These are phyloP conservation scores for Clostera curtula DNA, from an alignment of 2,888 invertebrate species.

Conservation along the genomic window DNA sequence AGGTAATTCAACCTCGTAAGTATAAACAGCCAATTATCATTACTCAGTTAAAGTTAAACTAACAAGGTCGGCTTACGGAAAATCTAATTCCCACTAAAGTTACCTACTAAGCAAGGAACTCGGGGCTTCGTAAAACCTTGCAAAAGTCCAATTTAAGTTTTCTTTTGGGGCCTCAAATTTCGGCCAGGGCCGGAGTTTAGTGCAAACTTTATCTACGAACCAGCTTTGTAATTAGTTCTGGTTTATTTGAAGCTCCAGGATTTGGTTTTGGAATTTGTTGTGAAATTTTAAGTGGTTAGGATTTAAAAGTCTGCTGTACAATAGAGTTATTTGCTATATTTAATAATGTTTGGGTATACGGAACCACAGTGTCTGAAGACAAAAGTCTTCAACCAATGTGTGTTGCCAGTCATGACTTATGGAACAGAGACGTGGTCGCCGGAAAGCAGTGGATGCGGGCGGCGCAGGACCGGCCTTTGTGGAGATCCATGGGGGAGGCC, in stretches of 20 bases:
- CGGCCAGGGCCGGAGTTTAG: conserved; percentile 23
- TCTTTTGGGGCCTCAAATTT: conserved; percentile 41
- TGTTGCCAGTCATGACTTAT: too few species aligned
- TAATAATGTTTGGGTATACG: too few species aligned
- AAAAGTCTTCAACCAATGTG: too few species aligned
- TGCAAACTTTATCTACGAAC: conserved; percentile 12
- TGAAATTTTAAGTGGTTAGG: neutral
- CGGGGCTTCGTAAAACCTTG: conserved; percentile 27
- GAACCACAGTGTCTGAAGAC: too few species aligned
- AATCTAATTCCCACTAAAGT: conserved; percentile 34
- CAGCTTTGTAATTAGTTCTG: conserved; percentile 13
- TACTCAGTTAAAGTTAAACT: too few species aligned
- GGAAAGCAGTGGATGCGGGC: too few species aligned
- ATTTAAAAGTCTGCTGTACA: neutral
- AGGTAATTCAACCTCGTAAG: too few species aligned
- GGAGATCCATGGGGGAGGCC: too few species aligned
- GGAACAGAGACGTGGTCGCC: too few species aligned
- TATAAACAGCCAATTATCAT: too few species aligned
- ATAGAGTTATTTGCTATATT: neutral
- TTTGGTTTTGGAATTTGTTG: conserved; percentile 1
- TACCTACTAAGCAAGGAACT: conserved; percentile 29
- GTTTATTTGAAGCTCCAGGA: conserved; percentile 4
- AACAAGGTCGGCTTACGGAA: conserved; percentile 25
- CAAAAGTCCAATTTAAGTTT: conserved; percentile 50
- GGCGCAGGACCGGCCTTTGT: too few species aligned